Evolutionary conservation across 2,113 vertebrate species (phyloP), one percentile per base, ranked within the genome.

Genomic region (Pantherophis guttatus): DNA sequence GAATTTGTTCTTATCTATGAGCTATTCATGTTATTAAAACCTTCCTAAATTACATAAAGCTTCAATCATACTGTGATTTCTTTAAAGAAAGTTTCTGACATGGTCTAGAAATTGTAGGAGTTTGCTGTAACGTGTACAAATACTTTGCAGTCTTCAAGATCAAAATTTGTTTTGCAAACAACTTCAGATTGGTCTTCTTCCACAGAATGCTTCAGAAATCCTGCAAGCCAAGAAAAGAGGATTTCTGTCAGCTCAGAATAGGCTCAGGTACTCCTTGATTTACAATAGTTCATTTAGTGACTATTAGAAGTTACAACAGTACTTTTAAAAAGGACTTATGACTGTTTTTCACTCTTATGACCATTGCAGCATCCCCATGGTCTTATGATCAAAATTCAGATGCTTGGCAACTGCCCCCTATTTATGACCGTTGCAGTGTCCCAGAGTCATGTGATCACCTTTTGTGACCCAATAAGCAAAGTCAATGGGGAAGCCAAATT

Each of bases 41-140:
- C 88, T 1, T 26, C 23, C 5, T 9, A 88, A 23, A 52, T 55
- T 2, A 65, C 87, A 88, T 75, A 53, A 54, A 87, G 17, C 3
- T 90, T 95, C 87, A 48, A 48, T 48, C 44, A 48, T 1, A 15
- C 1, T 5, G 2, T 95, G 89, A 24, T 90, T 96, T 94, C 85
- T 91, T 88, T 87, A 81, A 91, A 29, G 0, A 0, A 59, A 15
- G 86, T 55, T 54, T 90, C 54, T 92, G 29, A 52, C 75, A 7
- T 50, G 19, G 7, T 59, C 44, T 93, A 90, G n/a, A 24, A 93
- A 19, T 5, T 4, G 17, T n/a, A 91, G 26, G 92, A 44, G 29
- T 89, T 29, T 91, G 85, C 12, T 54, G 2, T 87, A 29, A 13
- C 48, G 44, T n/a, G 29, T n/a, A 19, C 52, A 33, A n/a, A 33